A percentile compares a stretch with the other conserved stretches of the same genome.
phyloP scores from a whole-genome alignment of 92 coral and sea anemone genomes.

The Porites rus region DNA sequence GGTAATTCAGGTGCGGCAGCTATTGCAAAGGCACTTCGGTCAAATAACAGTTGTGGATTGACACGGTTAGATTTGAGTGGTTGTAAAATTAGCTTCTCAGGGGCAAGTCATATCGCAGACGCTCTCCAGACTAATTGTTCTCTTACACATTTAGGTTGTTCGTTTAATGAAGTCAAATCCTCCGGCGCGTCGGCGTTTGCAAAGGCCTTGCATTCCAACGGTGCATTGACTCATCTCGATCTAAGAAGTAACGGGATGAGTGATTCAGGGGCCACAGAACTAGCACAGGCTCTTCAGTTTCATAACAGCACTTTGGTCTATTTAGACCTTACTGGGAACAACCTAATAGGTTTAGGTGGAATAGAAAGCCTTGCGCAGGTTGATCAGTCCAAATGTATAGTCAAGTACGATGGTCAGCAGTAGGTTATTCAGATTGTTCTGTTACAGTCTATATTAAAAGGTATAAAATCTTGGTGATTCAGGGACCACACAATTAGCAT shows the following conservation, averaged over 20 bases:
- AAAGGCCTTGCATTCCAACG: background rate
- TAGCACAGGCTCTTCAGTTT: background rate
- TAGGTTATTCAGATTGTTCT: too few relatives aligned
- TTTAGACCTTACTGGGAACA: background rate
- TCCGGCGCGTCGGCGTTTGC: background rate
- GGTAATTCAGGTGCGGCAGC: slow-evolving; percentile 9
- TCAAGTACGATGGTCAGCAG: too few relatives aligned
- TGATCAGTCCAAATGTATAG: background rate
- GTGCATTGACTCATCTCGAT: background rate
- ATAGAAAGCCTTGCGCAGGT: background rate
- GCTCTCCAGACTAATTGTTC: background rate
- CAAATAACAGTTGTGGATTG: background rate
- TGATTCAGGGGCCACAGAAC: slow-evolving; percentile 18
- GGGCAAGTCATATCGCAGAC: background rate
- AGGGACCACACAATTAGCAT: too few relatives aligned
- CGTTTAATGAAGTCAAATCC: background rate
- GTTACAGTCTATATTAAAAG: too few relatives aligned
- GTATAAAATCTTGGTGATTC: too few relatives aligned
- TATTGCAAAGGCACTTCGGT: background rate
- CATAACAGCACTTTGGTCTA: background rate
- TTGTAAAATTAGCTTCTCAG: background rate
- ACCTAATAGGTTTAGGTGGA: background rate
- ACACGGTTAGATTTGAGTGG: background rate
- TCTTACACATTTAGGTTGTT: background rate
- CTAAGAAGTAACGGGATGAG: background rate